These are phyloP conservation scores for Ditula angustiorana DNA, from an alignment of 2,888 invertebrate species.

Conservation along the genomic window DNA sequence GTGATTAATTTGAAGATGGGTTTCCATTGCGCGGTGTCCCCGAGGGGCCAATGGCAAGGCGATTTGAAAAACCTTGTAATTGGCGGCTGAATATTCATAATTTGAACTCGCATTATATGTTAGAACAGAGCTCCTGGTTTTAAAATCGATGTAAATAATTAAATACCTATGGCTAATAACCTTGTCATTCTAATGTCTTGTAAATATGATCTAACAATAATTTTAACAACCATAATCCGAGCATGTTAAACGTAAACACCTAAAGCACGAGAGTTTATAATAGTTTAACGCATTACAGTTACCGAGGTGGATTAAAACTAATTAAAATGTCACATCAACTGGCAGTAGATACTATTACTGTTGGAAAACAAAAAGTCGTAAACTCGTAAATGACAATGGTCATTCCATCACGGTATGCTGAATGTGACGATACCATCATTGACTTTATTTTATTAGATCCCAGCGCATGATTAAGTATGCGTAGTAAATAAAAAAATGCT, in stretches of 20 bases:
- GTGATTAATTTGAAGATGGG: conserved; percentile 67
- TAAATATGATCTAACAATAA: conserved; percentile 46
- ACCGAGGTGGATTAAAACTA: conserved; percentile 22
- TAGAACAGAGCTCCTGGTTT: conserved; percentile 33
- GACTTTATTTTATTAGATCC: background rate
- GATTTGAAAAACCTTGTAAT: conserved; percentile 12
- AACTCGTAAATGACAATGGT: background rate
- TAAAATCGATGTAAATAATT: conserved; percentile 40
- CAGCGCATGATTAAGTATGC: conserved; percentile 41
- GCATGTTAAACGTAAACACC: conserved; percentile 29
- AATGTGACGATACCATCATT: background rate
- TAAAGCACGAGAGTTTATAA: conserved; percentile 42
- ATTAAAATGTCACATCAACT: background rate
- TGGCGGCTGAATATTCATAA: conserved; percentile 20
- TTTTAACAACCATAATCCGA: conserved; percentile 41
- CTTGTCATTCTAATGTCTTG: conserved; percentile 67
- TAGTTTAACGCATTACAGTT: conserved; percentile 8
- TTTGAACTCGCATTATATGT: conserved; percentile 28
- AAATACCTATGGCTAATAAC: conserved; percentile 57
- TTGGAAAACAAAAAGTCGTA: background rate
- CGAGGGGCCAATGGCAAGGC: conserved; percentile 23
- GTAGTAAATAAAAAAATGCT: conserved; percentile 43
- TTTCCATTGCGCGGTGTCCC: conserved; percentile 31
- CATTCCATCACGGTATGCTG: background rate
- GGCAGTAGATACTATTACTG: background rate